These are phyloP conservation scores for Ondatra zibethicus DNA, from an alignment of 2,113 vertebrate genomes.

Conservation along the genomic window DNA sequence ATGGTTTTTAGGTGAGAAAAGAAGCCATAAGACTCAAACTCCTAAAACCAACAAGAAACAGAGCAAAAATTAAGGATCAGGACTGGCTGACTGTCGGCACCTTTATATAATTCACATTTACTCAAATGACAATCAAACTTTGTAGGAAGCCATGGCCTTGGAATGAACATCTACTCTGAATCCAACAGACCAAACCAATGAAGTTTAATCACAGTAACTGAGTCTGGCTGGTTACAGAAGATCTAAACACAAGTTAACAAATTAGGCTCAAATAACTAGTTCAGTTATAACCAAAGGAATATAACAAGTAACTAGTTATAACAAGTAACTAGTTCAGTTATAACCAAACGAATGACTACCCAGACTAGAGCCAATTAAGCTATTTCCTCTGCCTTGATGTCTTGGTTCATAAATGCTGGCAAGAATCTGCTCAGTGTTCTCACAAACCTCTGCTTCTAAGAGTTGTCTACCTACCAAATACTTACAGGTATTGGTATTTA, in stretches of 20 bases:
- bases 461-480: neutral
- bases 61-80: neutral
- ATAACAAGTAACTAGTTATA: neutral
- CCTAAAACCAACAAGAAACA: neutral
- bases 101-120: neutral
- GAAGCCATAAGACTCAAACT: slow-evolving; percentile 30
- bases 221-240: neutral
- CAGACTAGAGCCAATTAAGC: neutral
- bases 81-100: neutral
- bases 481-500: neutral
- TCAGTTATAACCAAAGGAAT: neutral
- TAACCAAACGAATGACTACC: neutral
- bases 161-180: neutral
- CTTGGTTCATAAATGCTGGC: neutral
- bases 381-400: neutral
- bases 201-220: neutral
- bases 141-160: neutral
- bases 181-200: neutral
- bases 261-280: neutral
- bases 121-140: neutral
- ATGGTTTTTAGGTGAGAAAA: slow-evolving; percentile 20
- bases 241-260: neutral
- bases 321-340: neutral
- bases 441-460: neutral
- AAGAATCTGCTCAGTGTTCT: neutral